A percentile compares a stretch with the other conserved stretches of the same genome.
These are phyloP conservation scores for Scomber colias DNA, from an alignment of 2,113 vertebrate genomes.

Conservation along the genomic window DNA sequence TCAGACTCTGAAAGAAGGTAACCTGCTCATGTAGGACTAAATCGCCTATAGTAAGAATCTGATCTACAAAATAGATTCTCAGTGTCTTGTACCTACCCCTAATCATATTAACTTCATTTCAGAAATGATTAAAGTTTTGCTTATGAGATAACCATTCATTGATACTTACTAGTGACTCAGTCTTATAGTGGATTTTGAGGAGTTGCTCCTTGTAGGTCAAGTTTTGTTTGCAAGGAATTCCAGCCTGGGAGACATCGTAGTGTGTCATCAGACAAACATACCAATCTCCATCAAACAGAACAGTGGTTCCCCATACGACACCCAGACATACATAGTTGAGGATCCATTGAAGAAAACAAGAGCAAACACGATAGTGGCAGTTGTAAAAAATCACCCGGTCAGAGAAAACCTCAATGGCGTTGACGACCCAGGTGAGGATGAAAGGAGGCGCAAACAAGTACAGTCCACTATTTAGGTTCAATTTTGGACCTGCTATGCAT, in stretches of 20 bases:
- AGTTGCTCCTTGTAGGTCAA: neutral
- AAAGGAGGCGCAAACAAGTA: neutral
- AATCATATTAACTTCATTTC: no score
- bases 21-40: no score
- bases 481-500: neutral
- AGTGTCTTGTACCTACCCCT: no score
- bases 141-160: no score
- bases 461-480: rapidly evolving
- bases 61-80: no score
- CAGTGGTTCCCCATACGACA: conserved; percentile 8
- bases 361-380: rapidly evolving
- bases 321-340: neutral
- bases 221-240: conserved; percentile 29
- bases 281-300: conserved; percentile 58
- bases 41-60: no score
- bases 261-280: conserved; percentile 48
- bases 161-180: conserved; percentile 36
- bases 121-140: neutral
- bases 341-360: rapidly evolving
- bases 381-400: neutral
- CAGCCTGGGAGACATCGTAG: neutral
- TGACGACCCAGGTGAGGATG: conserved; percentile 18
- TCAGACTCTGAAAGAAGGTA: no score
- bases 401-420: neutral
- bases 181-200: neutral